Evolutionary conservation across 2,797 vertebrate genomes (phyloP), one percentile per base, ranked within the genome.

Genomic region (Leptoclinus maculatus): DNA sequence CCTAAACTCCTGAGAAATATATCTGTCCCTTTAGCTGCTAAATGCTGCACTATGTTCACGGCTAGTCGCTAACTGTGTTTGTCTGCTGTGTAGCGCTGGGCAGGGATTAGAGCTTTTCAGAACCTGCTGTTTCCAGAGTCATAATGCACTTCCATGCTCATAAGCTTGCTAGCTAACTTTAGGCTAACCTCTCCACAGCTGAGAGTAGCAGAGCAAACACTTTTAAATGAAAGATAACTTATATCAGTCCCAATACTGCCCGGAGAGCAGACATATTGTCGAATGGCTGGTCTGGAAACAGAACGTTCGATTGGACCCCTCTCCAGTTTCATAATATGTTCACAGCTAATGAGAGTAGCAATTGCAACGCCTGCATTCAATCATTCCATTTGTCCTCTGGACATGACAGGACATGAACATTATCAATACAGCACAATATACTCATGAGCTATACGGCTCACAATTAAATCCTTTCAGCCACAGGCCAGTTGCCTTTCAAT

Each of bases 401-500:
- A 76, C 51, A 70, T 25, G 29, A 41, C 43, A 59, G 27, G 67
- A 66, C 56, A 60, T 71, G 34, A 36, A 41, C 57, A 74, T 38
- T 65, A 76, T 76, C 49, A 69, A 43, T 70, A 34, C 49, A 75
- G 65, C 45, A 58, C 63, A 54, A 62, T 82, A 54, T 54, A 38
- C 51, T 75, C 34, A 39, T 71, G 36, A 71, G 41, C 71, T 49
- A 17, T 53, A 77, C 9, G 13, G 60, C 70, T 34, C 65, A 74
- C 58, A 81, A 81, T 80, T 66, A 85, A 83, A 83, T 60, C 25
- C n/a, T 43, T 54, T 67, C 63, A 51, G 29, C 69, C 39, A 83
- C 41, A 65, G 76, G 68, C 69, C 80, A 43, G 58, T 16, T 78
- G 34, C 76, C 67, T 74, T 68, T 76, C 66, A 85, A 85, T 85